Base-by-base conservation (phyloP, 2,888 invertebrate genomes). In the Drosophila testacea region DNA sequence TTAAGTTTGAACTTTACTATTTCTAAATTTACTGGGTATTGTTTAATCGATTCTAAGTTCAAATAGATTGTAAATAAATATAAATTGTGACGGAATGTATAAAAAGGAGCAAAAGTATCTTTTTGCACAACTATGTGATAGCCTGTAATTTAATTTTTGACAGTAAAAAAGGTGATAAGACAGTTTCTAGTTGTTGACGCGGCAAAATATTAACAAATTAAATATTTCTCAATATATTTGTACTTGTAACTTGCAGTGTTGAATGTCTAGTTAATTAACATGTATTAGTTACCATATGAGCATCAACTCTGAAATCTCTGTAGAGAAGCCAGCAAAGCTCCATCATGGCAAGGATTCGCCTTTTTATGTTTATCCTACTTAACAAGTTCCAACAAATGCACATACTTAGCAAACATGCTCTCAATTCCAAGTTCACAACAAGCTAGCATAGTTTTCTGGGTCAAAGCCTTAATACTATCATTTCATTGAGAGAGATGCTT, bases 361-460 rank as follows among this genome's bases (percentile, higher is more conserved):
- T 22, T 22, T 22, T 22, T 22, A 22, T 22, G 22, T 44, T 44
- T 28, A 28, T 28, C 6, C 27, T 11, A 27, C 44, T 44, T 44
- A 0, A 22, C 22, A 6, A n/a, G 27, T 44, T 44, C 11, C 6
- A 44, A 44, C 11, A 28, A 27, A 28, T 27, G 27, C 11, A 10
- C 42, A 42, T 6, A 10, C 44, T 16, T 2, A 10, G 11, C 11
- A 27, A 28, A 44, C 11, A 44, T 28, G n/a, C 4, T 44, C 4
- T 6, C n/a, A 27, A 44, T 44, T 27, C 4, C 38, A 6, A n/a
- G 5, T 39, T 0, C 3, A 39, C 2, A 11, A 11, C 11, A 44
- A 27, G 44, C n/a, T 28, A 44, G 11, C 44, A 44, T 44, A 27
- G 27, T 28, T 44, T 28, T 28, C 44, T 44, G 44, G 44, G 44